These are phyloP conservation scores for Montipora foliosa DNA, from an alignment of 64 coral and sea anemone species.

Conservation along the genomic window DNA sequence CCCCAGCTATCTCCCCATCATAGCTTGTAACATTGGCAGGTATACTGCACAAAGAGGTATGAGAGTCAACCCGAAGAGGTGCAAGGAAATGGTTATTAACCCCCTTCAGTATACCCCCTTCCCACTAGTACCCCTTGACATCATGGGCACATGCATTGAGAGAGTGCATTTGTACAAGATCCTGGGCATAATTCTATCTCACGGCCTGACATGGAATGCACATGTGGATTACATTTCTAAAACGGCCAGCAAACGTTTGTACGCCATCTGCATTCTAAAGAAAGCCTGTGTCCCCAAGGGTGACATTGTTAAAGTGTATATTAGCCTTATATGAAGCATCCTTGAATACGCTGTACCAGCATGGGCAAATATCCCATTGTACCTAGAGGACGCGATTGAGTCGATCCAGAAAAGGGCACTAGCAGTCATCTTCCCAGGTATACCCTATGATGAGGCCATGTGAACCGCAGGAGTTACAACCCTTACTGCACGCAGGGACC, in stretches of 20 bases:
- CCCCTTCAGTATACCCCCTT: background rate
- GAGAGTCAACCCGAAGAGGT: background rate
- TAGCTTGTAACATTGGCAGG: too few species aligned
- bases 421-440: too few species aligned
- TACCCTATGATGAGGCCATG: too few species aligned
- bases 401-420: too few species aligned
- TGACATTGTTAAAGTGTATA: too few species aligned
- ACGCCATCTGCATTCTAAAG: background rate
- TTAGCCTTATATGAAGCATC: too few species aligned
- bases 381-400: too few species aligned
- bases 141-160: background rate
- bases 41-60: background rate
- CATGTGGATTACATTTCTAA: background rate
- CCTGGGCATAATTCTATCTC: background rate
- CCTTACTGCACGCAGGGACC: too few species aligned
- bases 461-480: too few species aligned
- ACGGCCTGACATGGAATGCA: slow-evolving; percentile 2
- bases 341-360: too few species aligned
- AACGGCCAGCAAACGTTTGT: background rate
- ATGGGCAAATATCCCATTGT: too few species aligned
- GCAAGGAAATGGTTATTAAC: background rate
- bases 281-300: background rate
- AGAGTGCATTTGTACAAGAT: background rate
- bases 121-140: background rate
- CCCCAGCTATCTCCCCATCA: too few species aligned